Evolutionary conservation across 2,113 vertebrate species (phyloP), one percentile per base, ranked within the genome.

Genomic region (Myiagra hebetior): DNA sequence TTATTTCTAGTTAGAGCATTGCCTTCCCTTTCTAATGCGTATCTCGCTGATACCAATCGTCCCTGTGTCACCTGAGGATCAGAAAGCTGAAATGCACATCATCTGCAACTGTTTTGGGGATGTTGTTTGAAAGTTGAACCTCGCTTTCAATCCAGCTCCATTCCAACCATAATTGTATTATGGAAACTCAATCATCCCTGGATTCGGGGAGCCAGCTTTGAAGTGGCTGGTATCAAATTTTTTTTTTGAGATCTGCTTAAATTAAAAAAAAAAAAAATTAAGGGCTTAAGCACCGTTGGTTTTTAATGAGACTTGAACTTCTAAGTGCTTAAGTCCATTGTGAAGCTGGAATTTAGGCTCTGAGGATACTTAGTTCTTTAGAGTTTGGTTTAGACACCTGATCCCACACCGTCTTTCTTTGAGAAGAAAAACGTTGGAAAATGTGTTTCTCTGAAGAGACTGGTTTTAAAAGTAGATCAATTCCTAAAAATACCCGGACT

Each of bases 101-200:
- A 94, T 96, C 96, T 97, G 95, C 92, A 96, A 94, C 93, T 94
- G 8, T 94, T 96, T 92, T 94, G 93, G 88, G 44, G 73, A 93
- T 7, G 37, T 26, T 44, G 77, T 93, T 95, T 96, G 96, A 96
- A 96, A 96, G 83, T 64, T 93, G 92, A 96, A 87, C 88, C 64
- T n/a, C 30, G 62, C 91, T 92, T 90, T 94, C 95, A 93, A 50
- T 96, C 41, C 77, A 86, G 80, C 91, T 91, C 83, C 0, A 0
- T 96, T 96, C 76, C 89, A 63, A 46, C 72, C 8, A 0, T 95
- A 96, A 96, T 97, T 96, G 76, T 92, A 87, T 96, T 94, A 96
- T 15, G 53, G 90, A 95, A 97, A 96, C 90, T 94, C 81, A 94
- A 87, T 97, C 95, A 56, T 60, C 87, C 87, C 62, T 24, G 68